Conservation (phyloP, 2,888 invertebrate species). For the Parochlus steinenii region DNA sequence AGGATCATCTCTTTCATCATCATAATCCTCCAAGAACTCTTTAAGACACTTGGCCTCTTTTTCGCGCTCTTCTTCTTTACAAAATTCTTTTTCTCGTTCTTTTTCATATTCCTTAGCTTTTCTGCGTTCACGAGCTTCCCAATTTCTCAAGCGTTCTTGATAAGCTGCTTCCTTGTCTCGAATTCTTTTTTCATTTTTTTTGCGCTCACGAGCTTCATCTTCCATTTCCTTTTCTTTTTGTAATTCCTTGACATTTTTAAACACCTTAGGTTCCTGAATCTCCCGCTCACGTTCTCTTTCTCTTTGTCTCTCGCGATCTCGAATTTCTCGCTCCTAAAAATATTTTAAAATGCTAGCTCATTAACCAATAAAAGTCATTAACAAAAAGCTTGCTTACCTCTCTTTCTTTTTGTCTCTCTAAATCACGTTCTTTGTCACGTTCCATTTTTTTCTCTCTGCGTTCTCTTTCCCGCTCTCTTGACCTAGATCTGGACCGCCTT, state of each 20-base stretch:
- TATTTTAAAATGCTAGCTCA: constrained; percentile 3
- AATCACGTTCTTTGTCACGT: constrained; percentile 41
- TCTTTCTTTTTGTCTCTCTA: constrained; percentile 17
- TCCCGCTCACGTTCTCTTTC: constrained; percentile 23
- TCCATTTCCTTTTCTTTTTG: constrained; percentile 69
- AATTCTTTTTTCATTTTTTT: constrained; percentile 77
- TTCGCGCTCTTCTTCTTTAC: constrained; percentile 72
- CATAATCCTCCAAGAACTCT: constrained; percentile 98
- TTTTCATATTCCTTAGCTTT: constrained; percentile 82
- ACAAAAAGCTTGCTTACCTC: constrained; percentile 14
- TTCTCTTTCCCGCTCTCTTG: constrained; percentile 31
- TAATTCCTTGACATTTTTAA: constrained; percentile 42
- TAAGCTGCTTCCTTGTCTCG: constrained; percentile 94
- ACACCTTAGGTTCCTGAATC: constrained; percentile 33
- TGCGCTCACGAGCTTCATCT: constrained; percentile 81
- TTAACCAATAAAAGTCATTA: neutral
- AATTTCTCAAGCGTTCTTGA: constrained; percentile 60
- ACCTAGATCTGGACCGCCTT: constrained; percentile 26
- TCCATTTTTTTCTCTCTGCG: constrained; percentile 31
- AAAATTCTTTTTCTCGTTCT: constrained; percentile 52
- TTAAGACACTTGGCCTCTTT: constrained; percentile 86
- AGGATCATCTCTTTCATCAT: constrained; percentile 91
- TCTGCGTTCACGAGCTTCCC: constrained; percentile 82
- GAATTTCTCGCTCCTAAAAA: constrained; percentile 7
- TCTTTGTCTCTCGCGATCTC: constrained; percentile 3